A percentile compares a stretch with the other conserved stretches of the same genome.
These are phyloP conservation scores for Sialia sialis DNA, from an alignment of 2,113 vertebrate species.

Conservation along the genomic window DNA sequence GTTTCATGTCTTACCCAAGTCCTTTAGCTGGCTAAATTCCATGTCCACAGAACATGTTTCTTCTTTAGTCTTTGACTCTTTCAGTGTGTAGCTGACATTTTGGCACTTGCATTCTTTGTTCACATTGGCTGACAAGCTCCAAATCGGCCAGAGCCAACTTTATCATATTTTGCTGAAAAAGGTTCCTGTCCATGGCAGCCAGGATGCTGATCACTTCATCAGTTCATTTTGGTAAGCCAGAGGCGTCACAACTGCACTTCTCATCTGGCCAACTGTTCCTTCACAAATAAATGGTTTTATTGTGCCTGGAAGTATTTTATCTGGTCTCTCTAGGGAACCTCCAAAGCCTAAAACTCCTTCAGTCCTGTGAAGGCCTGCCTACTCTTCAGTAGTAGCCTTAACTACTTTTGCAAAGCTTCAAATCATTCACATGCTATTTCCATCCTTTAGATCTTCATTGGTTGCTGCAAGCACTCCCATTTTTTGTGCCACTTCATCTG, in stretches of 20 bases:
- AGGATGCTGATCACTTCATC: neutral
- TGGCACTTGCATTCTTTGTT: neutral
- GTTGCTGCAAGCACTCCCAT: neutral
- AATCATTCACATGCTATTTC: neutral
- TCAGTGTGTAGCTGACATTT: neutral
- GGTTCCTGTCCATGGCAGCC: neutral
- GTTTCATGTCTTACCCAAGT: neutral
- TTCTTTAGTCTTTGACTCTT: neutral
- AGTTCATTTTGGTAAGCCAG: neutral
- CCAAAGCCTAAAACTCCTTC: neutral
- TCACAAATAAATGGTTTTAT: neutral
- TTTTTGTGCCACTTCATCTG: neutral
- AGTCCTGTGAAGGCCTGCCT: neutral
- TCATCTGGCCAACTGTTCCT: neutral
- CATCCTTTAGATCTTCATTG: neutral
- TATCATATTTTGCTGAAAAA: neutral
- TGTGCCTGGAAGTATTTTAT: neutral
- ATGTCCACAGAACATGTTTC: neutral
- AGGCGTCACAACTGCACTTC: neutral
- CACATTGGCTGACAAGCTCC: neutral
- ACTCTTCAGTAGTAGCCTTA: neutral
- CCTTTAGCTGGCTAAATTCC: neutral
- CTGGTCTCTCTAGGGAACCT: neutral
- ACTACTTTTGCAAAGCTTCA: neutral
- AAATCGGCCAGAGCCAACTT: neutral